phyloP scores from a whole-genome alignment of 2,113 vertebrate species.

The Lycaon pictus region DNA sequence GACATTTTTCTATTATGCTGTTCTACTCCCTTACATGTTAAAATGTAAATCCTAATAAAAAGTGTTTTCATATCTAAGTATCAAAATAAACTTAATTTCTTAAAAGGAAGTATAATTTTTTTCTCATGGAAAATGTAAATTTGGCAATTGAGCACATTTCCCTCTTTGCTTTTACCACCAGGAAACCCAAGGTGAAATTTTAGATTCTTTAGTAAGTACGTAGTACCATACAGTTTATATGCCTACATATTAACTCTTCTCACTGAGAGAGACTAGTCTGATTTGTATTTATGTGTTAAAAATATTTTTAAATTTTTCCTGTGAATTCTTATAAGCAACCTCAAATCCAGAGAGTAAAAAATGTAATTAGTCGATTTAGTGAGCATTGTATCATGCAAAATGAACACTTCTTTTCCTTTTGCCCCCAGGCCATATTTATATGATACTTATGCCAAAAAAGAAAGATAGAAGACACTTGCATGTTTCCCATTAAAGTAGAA shows the following conservation, averaged over 20 bases:
- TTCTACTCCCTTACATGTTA: not conserved
- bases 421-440: not conserved
- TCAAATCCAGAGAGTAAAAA: conserved; percentile 51
- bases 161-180: conserved; percentile 15
- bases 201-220: not conserved
- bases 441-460: not conserved
- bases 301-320: conserved; percentile 61
- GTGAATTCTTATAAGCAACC: not conserved
- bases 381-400: not conserved
- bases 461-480: not conserved
- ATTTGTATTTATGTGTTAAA: conserved; percentile 29
- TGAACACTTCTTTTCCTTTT: conserved; percentile 2
- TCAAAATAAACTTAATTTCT: conserved; percentile 44
- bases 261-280: not conserved
- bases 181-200: not conserved
- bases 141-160: not conserved
- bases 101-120: not conserved
- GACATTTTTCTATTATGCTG: not conserved
- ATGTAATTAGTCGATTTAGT: not conserved
- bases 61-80: conserved; percentile 31
- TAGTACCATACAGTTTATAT: not conserved
- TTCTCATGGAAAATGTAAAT: not conserved
- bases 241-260: not conserved
- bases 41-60: not conserved
- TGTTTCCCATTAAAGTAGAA: conserved; percentile 47